Evolutionary conservation across 2,888 invertebrate genomes (phyloP), one percentile per base, ranked within the genome.

Genomic region (Folsomia manolachei): DNA sequence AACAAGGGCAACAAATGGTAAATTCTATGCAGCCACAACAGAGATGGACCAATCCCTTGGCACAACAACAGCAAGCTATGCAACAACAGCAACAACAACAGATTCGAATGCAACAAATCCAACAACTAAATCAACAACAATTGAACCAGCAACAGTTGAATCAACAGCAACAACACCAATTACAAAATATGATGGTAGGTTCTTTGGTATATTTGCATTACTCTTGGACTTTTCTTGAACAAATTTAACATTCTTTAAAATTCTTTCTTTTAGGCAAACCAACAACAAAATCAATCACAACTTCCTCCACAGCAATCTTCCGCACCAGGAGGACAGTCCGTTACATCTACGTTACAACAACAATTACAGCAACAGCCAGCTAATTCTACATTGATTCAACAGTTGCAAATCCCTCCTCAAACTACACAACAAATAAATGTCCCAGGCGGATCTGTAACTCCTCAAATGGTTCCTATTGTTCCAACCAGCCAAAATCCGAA

Each of bases 401-500:
- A 76, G 62, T 71, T 75, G 65, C 77, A 75, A 68, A 78, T 75
- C 63, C 79, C 78, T 27, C 75, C 70, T 1, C 67, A 67, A n/a
- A 25, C 21, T 18, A 26, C 56, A 7, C 83, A 78, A 68, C 80
- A 23, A 84, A 56, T 85, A 83, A 74, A 77, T 23, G 69, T 74
- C 24, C 75, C 74, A 26, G 80, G 81, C 19, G 83, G 83, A 63
- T 85, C 56, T 4, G 51, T n/a, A 21, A 66, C 85, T 75, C 84
- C 84, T 71, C 82, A 85, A 77, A 77, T 72, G 69, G 63, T 65
- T 26, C 78, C 27, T 11, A 52, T 67, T 21, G 25, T 21, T 21
- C 65, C 51, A 2, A 11, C 19, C 24, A 71, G 53, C n/a, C 72
- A 71, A 53, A 82, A 86, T 39, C 72, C 66, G 64, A 82, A 86